Evolutionary conservation across 2,113 vertebrate genomes (phyloP).

Genomic region (Vulpes lagopus): DNA sequence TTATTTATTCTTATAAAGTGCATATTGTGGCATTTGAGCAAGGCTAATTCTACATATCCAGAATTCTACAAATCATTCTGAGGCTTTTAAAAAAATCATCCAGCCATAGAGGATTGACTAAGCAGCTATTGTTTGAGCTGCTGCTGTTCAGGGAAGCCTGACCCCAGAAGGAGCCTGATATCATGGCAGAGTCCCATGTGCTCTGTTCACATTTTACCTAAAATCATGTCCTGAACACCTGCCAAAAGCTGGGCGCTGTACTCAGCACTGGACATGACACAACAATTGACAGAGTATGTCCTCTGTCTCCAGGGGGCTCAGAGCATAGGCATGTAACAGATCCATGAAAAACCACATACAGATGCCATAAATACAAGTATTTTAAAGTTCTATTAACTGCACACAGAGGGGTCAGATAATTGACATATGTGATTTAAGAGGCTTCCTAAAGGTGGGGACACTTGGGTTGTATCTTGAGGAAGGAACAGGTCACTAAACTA

Average conservation of each 20-base stretch:
- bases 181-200: no score
- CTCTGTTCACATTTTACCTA: background rate
- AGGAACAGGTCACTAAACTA: background rate
- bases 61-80: background rate
- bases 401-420: background rate
- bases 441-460: background rate
- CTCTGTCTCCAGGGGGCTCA: background rate
- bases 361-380: background rate
- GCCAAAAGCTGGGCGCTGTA: background rate
- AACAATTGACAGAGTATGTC: background rate
- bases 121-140: background rate
- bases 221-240: accelerated
- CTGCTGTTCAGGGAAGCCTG: background rate
- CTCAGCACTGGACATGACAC: background rate
- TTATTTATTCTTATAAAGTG: background rate
- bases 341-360: background rate
- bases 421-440: background rate
- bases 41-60: background rate
- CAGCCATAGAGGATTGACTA: background rate
- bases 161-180: background rate
- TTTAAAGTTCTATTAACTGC: background rate
- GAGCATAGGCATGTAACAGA: background rate
- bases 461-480: background rate
- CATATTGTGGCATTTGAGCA: background rate
- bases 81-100: background rate